Percentiles rank a stretch among this genome's conserved stretches.
These are phyloP conservation scores for Anguilla marmorata DNA, from an alignment of 2,797 vertebrate species.

Conservation along the genomic window DNA sequence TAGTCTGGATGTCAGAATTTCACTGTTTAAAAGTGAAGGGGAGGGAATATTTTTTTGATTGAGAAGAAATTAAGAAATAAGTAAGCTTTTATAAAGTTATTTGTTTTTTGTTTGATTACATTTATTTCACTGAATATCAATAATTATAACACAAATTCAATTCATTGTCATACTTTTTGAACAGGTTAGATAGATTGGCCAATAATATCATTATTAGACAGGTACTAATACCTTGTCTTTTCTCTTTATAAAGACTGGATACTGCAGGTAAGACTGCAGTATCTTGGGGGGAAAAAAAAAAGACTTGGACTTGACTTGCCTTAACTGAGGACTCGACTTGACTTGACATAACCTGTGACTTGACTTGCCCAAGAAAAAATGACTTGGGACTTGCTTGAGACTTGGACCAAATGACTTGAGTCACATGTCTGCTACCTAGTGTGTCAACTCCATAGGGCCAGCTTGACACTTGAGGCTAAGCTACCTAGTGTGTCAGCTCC, in stretches of 20 bases:
- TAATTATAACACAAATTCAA: not conserved
- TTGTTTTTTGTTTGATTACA: not conserved
- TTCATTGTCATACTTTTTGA: slow-evolving; percentile 1
- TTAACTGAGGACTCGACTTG: not conserved
- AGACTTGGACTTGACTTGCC: not conserved
- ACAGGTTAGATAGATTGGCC: not conserved
- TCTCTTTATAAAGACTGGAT: not conserved
- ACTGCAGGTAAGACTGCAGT: too few relatives aligned
- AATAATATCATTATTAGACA: not conserved
- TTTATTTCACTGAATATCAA: not conserved
- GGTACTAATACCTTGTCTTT: not conserved
- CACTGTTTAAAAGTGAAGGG: too few relatives aligned
- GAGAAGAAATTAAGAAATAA: not conserved
- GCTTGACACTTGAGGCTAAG: too few relatives aligned
- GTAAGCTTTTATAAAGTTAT: not conserved
- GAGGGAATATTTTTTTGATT: too few relatives aligned
- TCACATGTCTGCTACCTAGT: too few relatives aligned
- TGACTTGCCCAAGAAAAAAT: too few relatives aligned
- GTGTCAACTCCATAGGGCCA: too few relatives aligned
- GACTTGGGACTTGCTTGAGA: too few relatives aligned
- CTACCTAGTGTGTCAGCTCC: too few relatives aligned
- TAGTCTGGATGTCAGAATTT: too few relatives aligned
- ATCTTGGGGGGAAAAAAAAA: not conserved
- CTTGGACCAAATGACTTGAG: too few relatives aligned
- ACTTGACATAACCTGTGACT: not conserved